These are phyloP conservation scores for Euthynnus affinis DNA, from an alignment of 2,797 vertebrate species.

Conservation along the genomic window DNA sequence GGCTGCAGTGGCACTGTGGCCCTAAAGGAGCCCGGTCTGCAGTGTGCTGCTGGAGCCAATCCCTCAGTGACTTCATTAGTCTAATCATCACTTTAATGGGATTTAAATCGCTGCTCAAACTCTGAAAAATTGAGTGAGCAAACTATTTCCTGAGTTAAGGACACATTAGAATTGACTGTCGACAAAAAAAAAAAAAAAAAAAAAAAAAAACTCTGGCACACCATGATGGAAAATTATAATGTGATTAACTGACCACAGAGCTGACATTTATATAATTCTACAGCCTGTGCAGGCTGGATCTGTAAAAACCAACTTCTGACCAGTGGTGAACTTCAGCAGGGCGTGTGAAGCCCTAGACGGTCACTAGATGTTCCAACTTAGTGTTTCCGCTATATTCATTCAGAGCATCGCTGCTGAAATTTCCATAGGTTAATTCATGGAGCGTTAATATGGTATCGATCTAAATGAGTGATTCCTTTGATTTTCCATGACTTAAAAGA, in stretches of 20 bases:
- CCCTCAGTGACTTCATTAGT: slow-evolving; percentile 71
- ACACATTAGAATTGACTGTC: slow-evolving; percentile 51
- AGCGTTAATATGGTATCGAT: no score
- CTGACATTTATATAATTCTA: slow-evolving; percentile 36
- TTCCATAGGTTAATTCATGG: no score
- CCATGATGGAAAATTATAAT: slow-evolving; percentile 51
- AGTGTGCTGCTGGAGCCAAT: slow-evolving; percentile 27
- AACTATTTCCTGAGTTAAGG: slow-evolving; percentile 64
- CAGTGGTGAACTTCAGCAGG: slow-evolving; percentile 17
- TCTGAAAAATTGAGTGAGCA: slow-evolving; percentile 63
- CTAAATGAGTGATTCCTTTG: no score
- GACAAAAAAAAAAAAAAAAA: slow-evolving; percentile 37
- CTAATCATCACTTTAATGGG: slow-evolving; percentile 71
- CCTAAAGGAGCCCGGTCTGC: slow-evolving; percentile 23
- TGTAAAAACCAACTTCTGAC: slow-evolving; percentile 19
- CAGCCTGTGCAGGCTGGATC: not conserved
- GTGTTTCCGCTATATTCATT: no score
- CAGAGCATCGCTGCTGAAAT: no score
- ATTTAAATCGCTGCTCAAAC: slow-evolving; percentile 69
- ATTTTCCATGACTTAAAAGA: no score
- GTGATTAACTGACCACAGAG: slow-evolving; percentile 54
- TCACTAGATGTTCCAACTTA: no score
- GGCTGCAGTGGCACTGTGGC: slow-evolving; percentile 30
- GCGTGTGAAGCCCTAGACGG: not conserved
- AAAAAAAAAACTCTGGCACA: slow-evolving; percentile 37